Evolutionary conservation across 2,888 invertebrate genomes (phyloP), one percentile per base, ranked within the genome.

Genomic region (Archaeoteleia sp.): DNA sequence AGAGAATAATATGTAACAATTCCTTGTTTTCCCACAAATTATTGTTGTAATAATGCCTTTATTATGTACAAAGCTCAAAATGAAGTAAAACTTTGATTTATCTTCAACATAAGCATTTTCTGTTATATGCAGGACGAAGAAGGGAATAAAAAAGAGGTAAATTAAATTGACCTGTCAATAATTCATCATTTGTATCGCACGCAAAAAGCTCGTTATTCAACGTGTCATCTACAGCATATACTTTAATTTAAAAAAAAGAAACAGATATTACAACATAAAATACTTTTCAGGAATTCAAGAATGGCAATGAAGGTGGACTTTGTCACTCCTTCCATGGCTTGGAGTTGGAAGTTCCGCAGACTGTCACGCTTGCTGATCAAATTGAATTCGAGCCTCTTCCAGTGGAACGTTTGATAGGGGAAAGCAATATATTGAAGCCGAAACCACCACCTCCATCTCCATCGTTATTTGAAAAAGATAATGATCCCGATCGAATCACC

Each of bases 211-310:
- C n/a, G n/a, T n/a, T n/a, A n/a, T n/a, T n/a, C n/a, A n/a, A n/a
- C n/a, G n/a, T n/a, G n/a, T n/a, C n/a, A n/a, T n/a, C n/a, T n/a
- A n/a, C n/a, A n/a, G n/a, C n/a, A n/a, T n/a, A n/a, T n/a, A n/a
- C n/a, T n/a, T n/a, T n/a, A n/a, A n/a, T n/a, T n/a, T n/a, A n/a
- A n/a, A n/a, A n/a, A n/a, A n/a, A n/a, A n/a, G n/a, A n/a, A n/a
- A n/a, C n/a, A n/a, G n/a, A n/a, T n/a, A n/a, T n/a, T n/a, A n/a
- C n/a, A n/a, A n/a, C n/a, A n/a, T n/a, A 51, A 49, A 34, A 37
- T 62, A 72, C 67, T 66, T 79, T 81, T 12, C 75, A 85, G 84
- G 84, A 84, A 71, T 85, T 85, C 68, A 84, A 84, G 68, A 81
- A 84, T 75, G 80, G 76, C 10, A 79, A 78, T 5, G 82, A 83